A percentile compares a stretch with the other conserved stretches of the same genome.
Conservation (phyloP, 2,113 vertebrate species). For the Trinectes maculatus region DNA sequence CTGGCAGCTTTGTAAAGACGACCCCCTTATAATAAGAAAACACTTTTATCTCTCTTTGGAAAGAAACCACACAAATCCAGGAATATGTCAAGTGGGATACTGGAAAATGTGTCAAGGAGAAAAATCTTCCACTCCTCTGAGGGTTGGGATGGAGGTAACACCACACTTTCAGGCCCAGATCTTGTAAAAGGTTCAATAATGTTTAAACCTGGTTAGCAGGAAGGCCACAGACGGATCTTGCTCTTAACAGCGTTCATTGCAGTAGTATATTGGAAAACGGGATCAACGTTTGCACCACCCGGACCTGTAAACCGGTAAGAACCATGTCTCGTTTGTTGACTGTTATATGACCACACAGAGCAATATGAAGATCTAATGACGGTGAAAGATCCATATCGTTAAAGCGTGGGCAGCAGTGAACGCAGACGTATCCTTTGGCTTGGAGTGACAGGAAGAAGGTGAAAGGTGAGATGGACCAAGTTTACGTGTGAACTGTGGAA, state of each 20-base stretch:
- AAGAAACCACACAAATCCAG: conserved; percentile 8
- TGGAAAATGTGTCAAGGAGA: conserved; percentile 21
- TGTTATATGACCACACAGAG: conserved; percentile 36
- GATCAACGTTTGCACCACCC: conserved; percentile 26
- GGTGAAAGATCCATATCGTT: conserved; percentile 25
- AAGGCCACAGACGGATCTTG: conserved; percentile 2
- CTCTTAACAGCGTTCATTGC: conserved; percentile 28
- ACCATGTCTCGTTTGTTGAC: conserved; percentile 32
- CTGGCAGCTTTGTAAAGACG: conserved; percentile 8
- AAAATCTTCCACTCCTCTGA: conserved; percentile 21
- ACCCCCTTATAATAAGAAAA: conserved; percentile 19
- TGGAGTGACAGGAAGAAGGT: conserved; percentile 29
- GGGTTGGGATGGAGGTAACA: not conserved
- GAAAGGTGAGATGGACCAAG: conserved; percentile 22
- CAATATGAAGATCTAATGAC: conserved; percentile 56
- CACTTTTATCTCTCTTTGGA: not conserved
- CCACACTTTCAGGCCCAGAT: not conserved
- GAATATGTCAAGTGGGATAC: not conserved
- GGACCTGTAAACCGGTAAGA: conserved; percentile 24
- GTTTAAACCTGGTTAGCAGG: conserved; percentile 22
- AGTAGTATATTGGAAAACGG: conserved; percentile 25
- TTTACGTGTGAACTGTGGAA: conserved; percentile 37
- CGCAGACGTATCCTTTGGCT: conserved; percentile 45
- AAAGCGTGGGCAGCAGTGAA: conserved; percentile 33
- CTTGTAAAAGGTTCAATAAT: conserved; percentile 33